Percentiles rank a stretch among this genome's conserved stretches.
Conservation (phyloP, 2,113 vertebrate genomes). For the Lipotes vexillifer region DNA sequence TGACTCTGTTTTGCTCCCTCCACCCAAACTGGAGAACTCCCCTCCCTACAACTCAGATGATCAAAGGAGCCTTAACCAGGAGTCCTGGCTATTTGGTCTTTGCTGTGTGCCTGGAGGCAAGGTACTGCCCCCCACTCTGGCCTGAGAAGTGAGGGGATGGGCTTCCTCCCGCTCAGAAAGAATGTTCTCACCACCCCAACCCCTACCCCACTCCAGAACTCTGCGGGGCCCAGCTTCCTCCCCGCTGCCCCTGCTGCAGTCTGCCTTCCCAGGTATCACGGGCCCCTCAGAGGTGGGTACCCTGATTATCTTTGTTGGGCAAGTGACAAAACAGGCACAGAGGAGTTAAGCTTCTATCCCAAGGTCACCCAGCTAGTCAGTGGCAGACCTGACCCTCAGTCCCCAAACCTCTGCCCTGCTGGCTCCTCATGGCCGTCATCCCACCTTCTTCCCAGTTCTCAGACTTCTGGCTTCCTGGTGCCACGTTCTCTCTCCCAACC, state of each 20-base stretch:
- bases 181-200: not conserved
- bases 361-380: not conserved
- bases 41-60: not conserved
- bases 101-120: not conserved
- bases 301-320: not conserved
- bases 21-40: not conserved
- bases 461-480: not conserved
- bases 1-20: not conserved
- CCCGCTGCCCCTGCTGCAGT: not conserved
- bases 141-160: not conserved
- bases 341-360: not conserved
- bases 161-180: not conserved
- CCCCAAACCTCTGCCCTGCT: not conserved
- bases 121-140: not conserved
- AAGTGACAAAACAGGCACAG: not conserved
- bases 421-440: not conserved
- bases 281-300: not conserved
- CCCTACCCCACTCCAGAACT: fast-evolving
- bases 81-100: not conserved
- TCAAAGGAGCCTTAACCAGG: not conserved
- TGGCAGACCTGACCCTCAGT: not conserved
- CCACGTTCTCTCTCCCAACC: not conserved
- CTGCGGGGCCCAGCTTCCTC: not conserved
- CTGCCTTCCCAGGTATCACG: fast-evolving
- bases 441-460: not conserved